These are phyloP conservation scores for Eulemur mongoz DNA, from an alignment of 2,797 vertebrate genomes.

Conservation along the genomic window DNA sequence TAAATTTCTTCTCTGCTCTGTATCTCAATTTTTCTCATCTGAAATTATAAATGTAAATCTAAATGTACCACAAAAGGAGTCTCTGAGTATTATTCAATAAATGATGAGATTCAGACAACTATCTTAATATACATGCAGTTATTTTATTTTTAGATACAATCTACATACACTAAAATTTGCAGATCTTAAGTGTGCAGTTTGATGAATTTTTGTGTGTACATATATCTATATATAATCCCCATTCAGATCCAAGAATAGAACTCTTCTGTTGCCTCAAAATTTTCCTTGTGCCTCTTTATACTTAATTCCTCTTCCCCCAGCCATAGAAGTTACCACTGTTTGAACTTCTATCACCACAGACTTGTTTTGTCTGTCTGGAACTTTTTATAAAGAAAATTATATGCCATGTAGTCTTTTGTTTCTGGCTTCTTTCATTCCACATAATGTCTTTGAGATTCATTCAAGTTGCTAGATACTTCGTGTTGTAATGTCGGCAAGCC, in stretches of 20 bases:
- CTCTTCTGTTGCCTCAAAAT: neutral
- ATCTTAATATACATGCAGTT: neutral
- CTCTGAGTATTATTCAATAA: neutral
- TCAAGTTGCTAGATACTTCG: neutral
- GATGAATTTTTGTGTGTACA: neutral
- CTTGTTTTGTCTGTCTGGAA: neutral
- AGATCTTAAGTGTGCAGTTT: neutral
- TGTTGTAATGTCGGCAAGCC: neutral
- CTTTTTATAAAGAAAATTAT: neutral
- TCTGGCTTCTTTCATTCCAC: slow-evolving; percentile 8
- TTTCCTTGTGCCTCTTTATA: neutral
- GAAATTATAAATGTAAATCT: neutral
- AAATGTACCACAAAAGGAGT: neutral
- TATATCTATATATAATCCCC: neutral
- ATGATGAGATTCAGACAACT: neutral
- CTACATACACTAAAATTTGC: neutral
- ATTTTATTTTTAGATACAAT: neutral
- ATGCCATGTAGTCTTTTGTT: neutral
- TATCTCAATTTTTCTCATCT: neutral
- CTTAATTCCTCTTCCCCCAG: neutral
- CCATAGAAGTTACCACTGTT: neutral
- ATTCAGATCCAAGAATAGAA: neutral
- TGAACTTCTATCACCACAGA: neutral
- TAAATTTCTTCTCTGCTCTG: neutral
- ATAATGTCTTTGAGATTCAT: neutral